Evolutionary conservation across 2,797 vertebrate species (phyloP).

Genomic region (Sebastes taczanowskii): DNA sequence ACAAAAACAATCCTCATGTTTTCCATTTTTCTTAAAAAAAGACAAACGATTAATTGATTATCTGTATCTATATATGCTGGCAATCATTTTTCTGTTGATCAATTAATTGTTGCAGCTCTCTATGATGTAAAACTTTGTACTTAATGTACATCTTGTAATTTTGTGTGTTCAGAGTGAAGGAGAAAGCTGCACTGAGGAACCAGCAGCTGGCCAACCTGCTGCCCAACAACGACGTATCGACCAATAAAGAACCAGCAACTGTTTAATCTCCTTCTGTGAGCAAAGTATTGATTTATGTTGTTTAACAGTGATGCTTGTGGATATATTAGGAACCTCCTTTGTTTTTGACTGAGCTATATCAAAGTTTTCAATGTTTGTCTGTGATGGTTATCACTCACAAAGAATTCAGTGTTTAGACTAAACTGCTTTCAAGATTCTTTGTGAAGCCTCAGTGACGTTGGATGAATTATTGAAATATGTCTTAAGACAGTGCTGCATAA

Average conservation of each 20-base stretch:
- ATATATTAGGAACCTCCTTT: neutral
- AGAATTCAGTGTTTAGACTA: neutral
- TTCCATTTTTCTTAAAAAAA: no score
- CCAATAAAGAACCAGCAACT: conserved; percentile 35
- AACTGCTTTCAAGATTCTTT: neutral
- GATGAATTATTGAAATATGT: neutral
- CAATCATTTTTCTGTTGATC: neutral
- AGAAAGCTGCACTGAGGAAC: neutral
- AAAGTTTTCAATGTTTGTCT: neutral
- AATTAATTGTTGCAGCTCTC: neutral
- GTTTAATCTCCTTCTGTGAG: conserved; percentile 35
- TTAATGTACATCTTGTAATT: neutral
- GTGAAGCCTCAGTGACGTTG: neutral
- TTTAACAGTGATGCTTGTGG: neutral
- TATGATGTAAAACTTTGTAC: neutral
- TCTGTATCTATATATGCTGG: no score
- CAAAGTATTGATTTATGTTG: neutral
- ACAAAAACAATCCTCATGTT: no score
- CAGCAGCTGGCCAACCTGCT: conserved; percentile 60
- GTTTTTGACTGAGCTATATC: neutral
- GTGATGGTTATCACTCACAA: neutral
- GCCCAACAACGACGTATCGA: neutral
- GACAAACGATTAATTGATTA: no score
- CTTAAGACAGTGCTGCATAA: neutral
- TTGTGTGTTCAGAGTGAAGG: conserved; percentile 47